Base-by-base conservation (phyloP, 2,113 vertebrate genomes). In the Mus pahari region DNA sequence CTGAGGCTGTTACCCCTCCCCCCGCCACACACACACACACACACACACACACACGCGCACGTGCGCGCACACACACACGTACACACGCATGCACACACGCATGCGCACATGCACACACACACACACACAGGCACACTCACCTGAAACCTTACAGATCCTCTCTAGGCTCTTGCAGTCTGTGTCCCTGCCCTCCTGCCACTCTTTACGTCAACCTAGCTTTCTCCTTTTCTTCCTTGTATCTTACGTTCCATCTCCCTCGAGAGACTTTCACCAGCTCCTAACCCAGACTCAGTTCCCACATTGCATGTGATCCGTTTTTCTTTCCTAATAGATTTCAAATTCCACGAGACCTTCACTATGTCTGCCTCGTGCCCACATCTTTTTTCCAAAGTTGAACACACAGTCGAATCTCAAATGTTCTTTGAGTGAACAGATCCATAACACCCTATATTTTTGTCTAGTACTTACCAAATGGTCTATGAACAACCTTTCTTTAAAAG, bases 341-440 rank as follows among this genome's bases (percentile, higher is more conserved):
- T 36, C 55, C 17, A 1, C 2, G 12, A 78, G 74, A 28, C 4
- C 66, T 36, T 66, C 89, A 26, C n/a, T 20, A 2, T 64, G 26
- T 42, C 33, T 68, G 12, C 31, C 39, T 73, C 71, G 20, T 88
- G 89, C 6, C 68, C 50, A 14, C 33, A 1, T 68, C 53, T 71
- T 2, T 2, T 5, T 1, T 31, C 13, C 68, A 12, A n/a, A 71
- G 71, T 60, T 24, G 82, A 74, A 33, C 36, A 89, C 17, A 55
- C 4, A 75, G 78, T 95, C 84, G 39, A 78, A 70, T 45, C 26
- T 12, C 66, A 53, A 1, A 39, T 91, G 26, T 53, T 87, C 94
- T 95, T 87, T 66, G 36, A 96, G 39, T 82, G 66, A 53, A 84
- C 39, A n/a, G 45, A 74, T 79, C 70, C 75, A 87, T 14, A 66